phyloP scores from a whole-genome alignment of 2,888 invertebrate species.

The Sinotaia quadrata region DNA sequence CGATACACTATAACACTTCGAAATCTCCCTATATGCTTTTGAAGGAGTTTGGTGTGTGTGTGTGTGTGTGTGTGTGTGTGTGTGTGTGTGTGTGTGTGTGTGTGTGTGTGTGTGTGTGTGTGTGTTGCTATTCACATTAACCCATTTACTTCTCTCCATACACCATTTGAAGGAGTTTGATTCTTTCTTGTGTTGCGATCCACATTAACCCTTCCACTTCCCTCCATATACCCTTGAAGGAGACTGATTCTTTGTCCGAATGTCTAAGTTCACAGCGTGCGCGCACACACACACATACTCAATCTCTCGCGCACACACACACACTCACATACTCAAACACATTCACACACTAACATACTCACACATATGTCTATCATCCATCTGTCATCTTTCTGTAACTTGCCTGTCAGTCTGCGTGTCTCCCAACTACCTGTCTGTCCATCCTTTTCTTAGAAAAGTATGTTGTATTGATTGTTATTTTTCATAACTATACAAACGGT shows the following conservation, averaged over 20 bases:
- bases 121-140: not conserved
- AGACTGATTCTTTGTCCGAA: too few relatives aligned
- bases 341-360: slow-evolving; percentile 2
- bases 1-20: too few relatives aligned
- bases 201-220: not conserved
- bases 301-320: not conserved
- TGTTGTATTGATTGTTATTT: too few relatives aligned
- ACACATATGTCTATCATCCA: not conserved
- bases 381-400: not conserved
- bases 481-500: too few relatives aligned
- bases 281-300: not conserved
- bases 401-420: slow-evolving; percentile 1
- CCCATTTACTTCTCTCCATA: not conserved
- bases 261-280: too few relatives aligned
- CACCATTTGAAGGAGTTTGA: too few relatives aligned
- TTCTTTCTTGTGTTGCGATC: not conserved
- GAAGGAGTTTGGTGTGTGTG: too few relatives aligned
- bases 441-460: not conserved
- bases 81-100: not conserved
- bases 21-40: too few relatives aligned
- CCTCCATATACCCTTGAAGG: too few relatives aligned
- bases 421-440: not conserved
- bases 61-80: too few relatives aligned
- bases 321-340: slow-evolving; percentile 2
- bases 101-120: too few relatives aligned